Conservation (phyloP, 1,140 invertebrate species). For the Cheumatopsyche charites region DNA sequence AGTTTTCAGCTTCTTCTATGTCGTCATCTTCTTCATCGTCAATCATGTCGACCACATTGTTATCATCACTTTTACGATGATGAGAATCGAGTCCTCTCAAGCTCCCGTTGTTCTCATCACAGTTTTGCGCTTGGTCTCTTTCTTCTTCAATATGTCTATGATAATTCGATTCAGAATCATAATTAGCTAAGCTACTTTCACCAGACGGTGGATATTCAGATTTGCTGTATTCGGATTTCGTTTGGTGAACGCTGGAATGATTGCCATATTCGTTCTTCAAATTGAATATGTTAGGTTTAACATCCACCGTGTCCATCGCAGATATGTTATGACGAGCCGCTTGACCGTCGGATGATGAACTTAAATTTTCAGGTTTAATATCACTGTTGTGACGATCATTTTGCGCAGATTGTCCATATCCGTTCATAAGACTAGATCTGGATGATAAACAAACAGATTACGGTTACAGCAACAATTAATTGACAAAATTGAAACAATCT, state of each 20-base stretch:
- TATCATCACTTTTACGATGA: constrained; percentile 20
- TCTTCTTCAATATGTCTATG: constrained; percentile 35
- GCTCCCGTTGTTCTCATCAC: constrained; percentile 39
- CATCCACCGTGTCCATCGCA: constrained; percentile 54
- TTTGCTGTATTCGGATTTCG: constrained; percentile 42
- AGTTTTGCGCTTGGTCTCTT: constrained; percentile 34
- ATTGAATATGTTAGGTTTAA: constrained; percentile 60
- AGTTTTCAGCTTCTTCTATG: constrained; percentile 55
- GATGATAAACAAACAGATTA: constrained; percentile 46
- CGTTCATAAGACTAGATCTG: constrained; percentile 58
- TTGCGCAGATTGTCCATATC: constrained; percentile 53
- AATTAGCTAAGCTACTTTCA: constrained; percentile 50
- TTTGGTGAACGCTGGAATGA: constrained; percentile 53
- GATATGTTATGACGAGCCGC: constrained; percentile 41
- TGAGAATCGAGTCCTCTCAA: constrained; percentile 8
- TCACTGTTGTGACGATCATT: constrained; percentile 58
- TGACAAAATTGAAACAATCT: background rate
- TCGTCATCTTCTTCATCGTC: constrained; percentile 45
- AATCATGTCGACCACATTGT: constrained; percentile 44
- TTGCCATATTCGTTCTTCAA: constrained; percentile 59
- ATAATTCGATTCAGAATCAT: constrained; percentile 29
- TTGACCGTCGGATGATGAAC: constrained; percentile 46
- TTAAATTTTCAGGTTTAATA: constrained; percentile 60
- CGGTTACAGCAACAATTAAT: background rate
- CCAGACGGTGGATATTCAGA: constrained; percentile 46